Conservation (phyloP, 1,140 invertebrate genomes). For the Neodiprion fabricii region DNA sequence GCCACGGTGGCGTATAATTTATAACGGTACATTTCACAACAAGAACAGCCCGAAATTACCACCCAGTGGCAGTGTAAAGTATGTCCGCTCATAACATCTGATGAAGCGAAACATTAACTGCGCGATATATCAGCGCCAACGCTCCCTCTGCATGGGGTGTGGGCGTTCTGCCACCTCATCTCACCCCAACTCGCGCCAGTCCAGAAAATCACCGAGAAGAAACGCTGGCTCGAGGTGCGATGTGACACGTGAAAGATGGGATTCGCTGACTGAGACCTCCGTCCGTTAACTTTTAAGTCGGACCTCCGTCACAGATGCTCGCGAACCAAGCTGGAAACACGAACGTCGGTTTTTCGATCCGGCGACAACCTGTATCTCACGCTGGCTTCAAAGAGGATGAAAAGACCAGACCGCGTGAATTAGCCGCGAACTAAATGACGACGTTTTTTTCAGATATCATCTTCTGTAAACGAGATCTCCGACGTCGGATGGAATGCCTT, state of each 20-base stretch:
- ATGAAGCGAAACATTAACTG: constrained; percentile 60
- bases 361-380: no score
- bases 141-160: constrained; percentile 32
- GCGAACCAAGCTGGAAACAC: no score
- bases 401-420: no score
- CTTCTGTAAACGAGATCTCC: no score
- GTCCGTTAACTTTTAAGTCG: constrained; percentile 1
- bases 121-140: constrained; percentile 53
- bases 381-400: no score
- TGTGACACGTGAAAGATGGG: constrained; percentile 47
- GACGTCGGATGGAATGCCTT: no score
- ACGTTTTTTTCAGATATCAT: no score
- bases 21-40: constrained; percentile 52
- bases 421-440: no score
- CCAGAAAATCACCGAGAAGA: constrained; percentile 53
- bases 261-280: constrained; percentile 24
- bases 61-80: constrained; percentile 57
- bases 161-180: constrained; percentile 28
- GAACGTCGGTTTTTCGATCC: no score
- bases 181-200: background rate
- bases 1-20: constrained; percentile 41
- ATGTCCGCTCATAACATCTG: constrained; percentile 58
- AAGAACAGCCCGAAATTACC: constrained; percentile 55
- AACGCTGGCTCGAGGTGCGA: constrained; percentile 18
- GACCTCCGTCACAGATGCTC: background rate